Conservation (phyloP, 2,797 vertebrate genomes). For the Sebastes paucispinis region DNA sequence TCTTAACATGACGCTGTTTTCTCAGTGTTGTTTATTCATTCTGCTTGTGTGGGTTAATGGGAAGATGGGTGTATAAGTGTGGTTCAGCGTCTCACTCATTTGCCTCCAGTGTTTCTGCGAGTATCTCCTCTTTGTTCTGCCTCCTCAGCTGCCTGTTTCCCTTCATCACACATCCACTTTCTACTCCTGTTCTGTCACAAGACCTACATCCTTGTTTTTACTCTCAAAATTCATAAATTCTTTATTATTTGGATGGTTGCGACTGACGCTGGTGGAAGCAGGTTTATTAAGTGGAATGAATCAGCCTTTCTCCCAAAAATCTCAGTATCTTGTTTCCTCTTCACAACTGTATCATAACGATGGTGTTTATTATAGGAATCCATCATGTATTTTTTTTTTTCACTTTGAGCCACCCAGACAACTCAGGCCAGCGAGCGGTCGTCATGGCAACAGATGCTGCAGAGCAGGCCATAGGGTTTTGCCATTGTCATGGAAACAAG, state of each 20-base stretch:
- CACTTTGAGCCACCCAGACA: slow-evolving; percentile 35
- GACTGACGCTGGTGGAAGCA: neutral
- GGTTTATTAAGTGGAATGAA: neutral
- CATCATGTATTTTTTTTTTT: slow-evolving; percentile 28
- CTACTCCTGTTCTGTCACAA: neutral
- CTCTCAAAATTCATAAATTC: slow-evolving; percentile 7
- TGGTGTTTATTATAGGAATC: slow-evolving; percentile 37
- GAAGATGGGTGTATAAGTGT: neutral
- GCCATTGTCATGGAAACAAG: slow-evolving; percentile 71
- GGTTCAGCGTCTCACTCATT: neutral
- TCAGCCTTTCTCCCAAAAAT: neutral
- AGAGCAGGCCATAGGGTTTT: slow-evolving; percentile 50
- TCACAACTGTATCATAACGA: neutral
- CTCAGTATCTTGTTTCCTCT: neutral
- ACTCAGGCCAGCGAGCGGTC: slow-evolving; percentile 55
- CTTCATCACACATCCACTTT: slow-evolving; percentile 2
- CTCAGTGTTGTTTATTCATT: slow-evolving; percentile 29
- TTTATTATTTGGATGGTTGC: neutral
- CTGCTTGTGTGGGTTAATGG: neutral
- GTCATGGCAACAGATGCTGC: slow-evolving; percentile 77
- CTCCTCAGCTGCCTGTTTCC: slow-evolving; percentile 6
- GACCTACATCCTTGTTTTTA: slow-evolving; percentile 19
- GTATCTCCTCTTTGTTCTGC: slow-evolving; percentile 10
- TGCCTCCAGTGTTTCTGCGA: neutral
- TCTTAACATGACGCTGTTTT: slow-evolving; percentile 1